Conservation (phyloP, 2,113 vertebrate genomes). For the Gallinago media region DNA sequence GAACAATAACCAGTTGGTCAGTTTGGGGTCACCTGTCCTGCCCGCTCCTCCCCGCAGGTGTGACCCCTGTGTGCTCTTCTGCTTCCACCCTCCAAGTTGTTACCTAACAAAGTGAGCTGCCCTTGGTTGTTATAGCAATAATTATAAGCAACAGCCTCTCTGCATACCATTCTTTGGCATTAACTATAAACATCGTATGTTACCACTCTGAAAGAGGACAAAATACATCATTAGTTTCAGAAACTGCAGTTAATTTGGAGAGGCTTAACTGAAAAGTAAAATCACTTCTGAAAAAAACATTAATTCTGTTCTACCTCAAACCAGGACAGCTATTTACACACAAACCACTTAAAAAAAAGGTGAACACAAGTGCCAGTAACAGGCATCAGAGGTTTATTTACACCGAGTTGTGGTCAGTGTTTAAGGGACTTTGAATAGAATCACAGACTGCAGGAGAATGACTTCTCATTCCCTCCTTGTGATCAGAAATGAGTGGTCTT, state of each 20-base stretch:
- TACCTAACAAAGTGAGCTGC: background rate
- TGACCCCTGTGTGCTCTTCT: background rate
- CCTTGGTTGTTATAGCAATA: background rate
- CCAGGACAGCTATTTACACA: background rate
- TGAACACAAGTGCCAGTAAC: background rate
- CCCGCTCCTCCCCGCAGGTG: background rate
- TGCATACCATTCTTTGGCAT: background rate
- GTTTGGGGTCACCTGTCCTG: background rate
- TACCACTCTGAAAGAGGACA: background rate
- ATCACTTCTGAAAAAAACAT: background rate
- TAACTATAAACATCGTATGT: background rate
- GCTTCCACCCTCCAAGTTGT: background rate
- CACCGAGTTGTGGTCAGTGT: rapidly evolving
- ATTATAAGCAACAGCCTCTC: background rate
- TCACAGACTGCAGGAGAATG: background rate
- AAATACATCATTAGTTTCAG: background rate
- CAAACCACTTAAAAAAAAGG: background rate
- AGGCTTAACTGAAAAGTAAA: background rate
- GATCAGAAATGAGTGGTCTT: background rate
- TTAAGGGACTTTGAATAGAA: background rate
- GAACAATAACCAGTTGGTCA: background rate
- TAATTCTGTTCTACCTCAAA: background rate
- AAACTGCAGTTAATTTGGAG: background rate
- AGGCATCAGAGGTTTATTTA: background rate
- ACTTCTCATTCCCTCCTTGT: background rate